These are phyloP conservation scores for Teleogryllus occipitalis DNA, from an alignment of 1,140 invertebrate species.

Conservation along the genomic window DNA sequence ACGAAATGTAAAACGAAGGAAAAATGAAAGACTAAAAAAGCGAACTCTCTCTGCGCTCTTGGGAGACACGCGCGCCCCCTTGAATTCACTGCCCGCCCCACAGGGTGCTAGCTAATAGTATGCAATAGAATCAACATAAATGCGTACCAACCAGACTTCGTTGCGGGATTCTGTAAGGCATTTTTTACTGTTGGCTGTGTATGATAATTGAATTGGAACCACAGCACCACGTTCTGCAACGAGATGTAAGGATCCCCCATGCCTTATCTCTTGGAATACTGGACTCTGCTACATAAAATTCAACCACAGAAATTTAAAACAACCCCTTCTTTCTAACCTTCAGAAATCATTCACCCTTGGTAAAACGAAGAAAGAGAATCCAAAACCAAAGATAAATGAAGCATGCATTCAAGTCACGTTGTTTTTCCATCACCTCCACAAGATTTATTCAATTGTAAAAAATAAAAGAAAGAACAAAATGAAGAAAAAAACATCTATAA, in stretches of 20 bases:
- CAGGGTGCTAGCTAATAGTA: not conserved
- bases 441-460: too few relatives aligned
- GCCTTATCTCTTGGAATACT: not conserved
- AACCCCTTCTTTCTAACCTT: not conserved
- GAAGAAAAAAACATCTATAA: too few relatives aligned
- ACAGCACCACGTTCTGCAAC: not conserved
- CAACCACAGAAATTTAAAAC: not conserved
- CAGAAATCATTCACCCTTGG: not conserved
- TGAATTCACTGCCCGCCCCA: not conserved
- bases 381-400: too few relatives aligned
- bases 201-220: not conserved
- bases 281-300: not conserved
- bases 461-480: too few relatives aligned
- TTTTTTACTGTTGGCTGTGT: not conserved
- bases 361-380: not conserved
- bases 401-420: too few relatives aligned
- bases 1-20: not conserved
- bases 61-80: not conserved
- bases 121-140: slow-evolving; percentile 5
- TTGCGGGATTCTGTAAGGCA: not conserved
- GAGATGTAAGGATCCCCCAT: not conserved
- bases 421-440: too few relatives aligned
- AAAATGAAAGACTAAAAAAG: not conserved
- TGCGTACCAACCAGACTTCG: not conserved
- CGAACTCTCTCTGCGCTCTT: not conserved